A percentile compares a stretch with the other conserved stretches of the same genome.
phyloP scores from a whole-genome alignment of 1,140 invertebrate species.

The Bombus huntii region DNA sequence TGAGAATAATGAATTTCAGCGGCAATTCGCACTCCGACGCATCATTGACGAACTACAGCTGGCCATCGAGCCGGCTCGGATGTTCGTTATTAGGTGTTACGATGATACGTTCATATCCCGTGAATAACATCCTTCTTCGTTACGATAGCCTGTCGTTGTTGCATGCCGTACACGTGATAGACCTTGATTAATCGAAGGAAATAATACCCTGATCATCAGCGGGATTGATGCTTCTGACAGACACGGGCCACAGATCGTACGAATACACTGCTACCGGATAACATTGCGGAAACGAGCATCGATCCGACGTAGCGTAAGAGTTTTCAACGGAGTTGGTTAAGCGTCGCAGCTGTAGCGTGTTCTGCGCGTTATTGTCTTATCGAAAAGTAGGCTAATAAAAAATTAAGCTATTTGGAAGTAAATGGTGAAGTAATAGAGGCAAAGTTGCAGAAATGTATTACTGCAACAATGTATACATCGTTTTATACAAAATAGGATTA shows the following conservation, averaged over 20 bases:
- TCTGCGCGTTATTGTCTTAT: too few relatives aligned
- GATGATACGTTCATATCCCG: constrained; percentile 37
- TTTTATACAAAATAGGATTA: too few relatives aligned
- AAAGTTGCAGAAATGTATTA: too few relatives aligned
- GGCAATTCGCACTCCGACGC: constrained; percentile 67
- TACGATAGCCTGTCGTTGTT: background rate
- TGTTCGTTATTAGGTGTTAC: constrained; percentile 66
- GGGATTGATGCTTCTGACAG: background rate
- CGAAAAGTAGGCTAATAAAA: too few relatives aligned
- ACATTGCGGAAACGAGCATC: too few relatives aligned
- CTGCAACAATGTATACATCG: too few relatives aligned
- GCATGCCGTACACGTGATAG: background rate
- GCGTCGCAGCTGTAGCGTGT: too few relatives aligned
- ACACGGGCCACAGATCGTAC: background rate
- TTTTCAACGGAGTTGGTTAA: too few relatives aligned
- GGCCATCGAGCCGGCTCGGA: constrained; percentile 65
- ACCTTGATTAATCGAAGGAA: background rate
- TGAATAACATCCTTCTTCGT: constrained; percentile 56
- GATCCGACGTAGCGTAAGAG: too few relatives aligned
- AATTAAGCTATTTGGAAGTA: too few relatives aligned
- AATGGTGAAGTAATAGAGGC: too few relatives aligned
- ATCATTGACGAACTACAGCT: constrained; percentile 70
- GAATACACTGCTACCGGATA: background rate
- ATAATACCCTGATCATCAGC: background rate
- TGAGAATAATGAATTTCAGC: constrained; percentile 83